A percentile compares a stretch with the other conserved stretches of the same genome.
phyloP scores from a whole-genome alignment of 2,888 invertebrate genomes.

The Trisateles emortualis region DNA sequence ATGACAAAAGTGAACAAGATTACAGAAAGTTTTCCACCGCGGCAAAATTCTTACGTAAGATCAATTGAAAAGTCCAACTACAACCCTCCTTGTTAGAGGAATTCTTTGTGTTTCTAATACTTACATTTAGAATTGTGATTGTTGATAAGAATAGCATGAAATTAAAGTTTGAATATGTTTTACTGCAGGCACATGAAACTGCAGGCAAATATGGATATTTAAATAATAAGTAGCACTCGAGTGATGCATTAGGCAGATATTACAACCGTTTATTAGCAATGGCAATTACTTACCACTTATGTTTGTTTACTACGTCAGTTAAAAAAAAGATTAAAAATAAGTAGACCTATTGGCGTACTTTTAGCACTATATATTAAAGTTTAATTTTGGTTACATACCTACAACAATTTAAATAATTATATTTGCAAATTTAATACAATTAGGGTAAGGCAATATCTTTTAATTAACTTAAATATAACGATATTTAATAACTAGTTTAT shows the following conservation, averaged over 20 bases:
- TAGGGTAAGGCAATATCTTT: too few relatives aligned
- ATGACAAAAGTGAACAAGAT: constrained; percentile 47
- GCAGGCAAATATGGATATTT: not conserved
- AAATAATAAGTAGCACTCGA: too few relatives aligned
- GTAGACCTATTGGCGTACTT: too few relatives aligned
- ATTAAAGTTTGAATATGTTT: constrained; percentile 3
- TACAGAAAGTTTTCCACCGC: constrained; percentile 33
- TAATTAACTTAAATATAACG: not conserved
- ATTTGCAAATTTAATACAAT: too few relatives aligned
- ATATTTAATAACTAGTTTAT: not conserved
- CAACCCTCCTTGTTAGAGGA: constrained; percentile 38
- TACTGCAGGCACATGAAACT: constrained; percentile 13
- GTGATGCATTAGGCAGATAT: too few relatives aligned
- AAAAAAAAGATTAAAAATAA: too few relatives aligned
- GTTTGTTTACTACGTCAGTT: too few relatives aligned
- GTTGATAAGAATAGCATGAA: constrained; percentile 18
- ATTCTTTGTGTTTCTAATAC: constrained; percentile 27
- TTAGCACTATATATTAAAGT: too few relatives aligned
- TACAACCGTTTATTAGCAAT: too few relatives aligned
- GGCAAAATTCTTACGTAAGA: constrained; percentile 30
- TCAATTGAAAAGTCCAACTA: constrained; percentile 42
- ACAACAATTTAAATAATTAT: too few relatives aligned
- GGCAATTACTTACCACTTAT: too few relatives aligned
- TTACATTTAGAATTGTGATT: constrained; percentile 12
- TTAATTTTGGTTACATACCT: too few relatives aligned